A percentile compares a stretch with the other conserved stretches of the same genome.
phyloP scores from a whole-genome alignment of 2,113 vertebrate genomes.

The Siniperca chuatsi region DNA sequence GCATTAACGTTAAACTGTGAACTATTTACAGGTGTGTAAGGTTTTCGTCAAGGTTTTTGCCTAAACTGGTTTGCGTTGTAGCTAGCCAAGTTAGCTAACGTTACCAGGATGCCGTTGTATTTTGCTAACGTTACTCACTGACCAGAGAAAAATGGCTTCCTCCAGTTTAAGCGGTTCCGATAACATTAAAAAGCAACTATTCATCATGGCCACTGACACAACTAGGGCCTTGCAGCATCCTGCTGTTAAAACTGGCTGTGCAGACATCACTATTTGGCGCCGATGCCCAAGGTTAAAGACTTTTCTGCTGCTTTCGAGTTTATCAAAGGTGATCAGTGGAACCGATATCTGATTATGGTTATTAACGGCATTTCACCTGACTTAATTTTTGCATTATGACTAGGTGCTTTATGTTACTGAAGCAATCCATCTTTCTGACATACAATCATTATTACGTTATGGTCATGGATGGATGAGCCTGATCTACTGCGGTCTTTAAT shows the following conservation, averaged over 20 bases:
- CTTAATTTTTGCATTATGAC: rapidly evolving
- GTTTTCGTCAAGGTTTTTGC: not conserved
- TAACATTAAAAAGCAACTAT: no score
- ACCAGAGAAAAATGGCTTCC: not conserved
- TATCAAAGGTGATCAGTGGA: not conserved
- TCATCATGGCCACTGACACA: not conserved
- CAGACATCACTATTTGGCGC: not conserved
- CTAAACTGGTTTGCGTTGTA: rapidly evolving
- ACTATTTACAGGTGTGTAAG: rapidly evolving
- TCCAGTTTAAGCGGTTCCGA: no score
- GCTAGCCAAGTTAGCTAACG: not conserved
- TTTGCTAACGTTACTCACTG: not conserved
- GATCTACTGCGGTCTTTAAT: not conserved
- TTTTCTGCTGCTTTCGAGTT: not conserved
- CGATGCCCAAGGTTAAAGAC: not conserved
- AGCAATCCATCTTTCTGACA: not conserved
- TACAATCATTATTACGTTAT: not conserved
- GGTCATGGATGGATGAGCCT: not conserved
- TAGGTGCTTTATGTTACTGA: not conserved
- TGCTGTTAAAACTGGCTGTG: not conserved
- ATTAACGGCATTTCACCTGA: not conserved
- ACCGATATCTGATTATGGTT: not conserved
- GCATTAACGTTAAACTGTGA: rapidly evolving
- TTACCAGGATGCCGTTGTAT: not conserved
- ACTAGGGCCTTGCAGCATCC: not conserved